phyloP scores from a whole-genome alignment of 2,113 vertebrate species.

The Epinephelus cyanopodus region DNA sequence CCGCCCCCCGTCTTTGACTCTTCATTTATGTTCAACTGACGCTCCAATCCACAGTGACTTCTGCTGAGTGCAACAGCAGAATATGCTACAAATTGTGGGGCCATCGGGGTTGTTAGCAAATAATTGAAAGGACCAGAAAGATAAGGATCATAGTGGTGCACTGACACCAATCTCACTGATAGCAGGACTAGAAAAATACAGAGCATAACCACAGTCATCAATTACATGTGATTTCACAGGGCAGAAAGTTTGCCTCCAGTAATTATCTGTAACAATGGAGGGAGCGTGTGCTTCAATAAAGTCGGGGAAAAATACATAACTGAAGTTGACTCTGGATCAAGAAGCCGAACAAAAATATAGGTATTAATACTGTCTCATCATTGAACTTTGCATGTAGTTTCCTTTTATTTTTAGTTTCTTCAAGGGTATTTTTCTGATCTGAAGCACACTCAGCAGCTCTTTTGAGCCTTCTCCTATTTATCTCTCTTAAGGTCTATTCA shows the following conservation, averaged over 20 bases:
- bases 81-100: constrained; percentile 46
- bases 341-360: background rate
- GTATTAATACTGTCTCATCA: background rate
- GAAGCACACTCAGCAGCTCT: background rate
- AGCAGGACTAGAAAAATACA: background rate
- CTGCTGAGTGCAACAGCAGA: constrained; percentile 10
- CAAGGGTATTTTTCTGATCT: background rate
- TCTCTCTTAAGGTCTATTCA: background rate
- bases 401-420: background rate
- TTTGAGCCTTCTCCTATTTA: background rate
- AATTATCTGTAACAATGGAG: accelerated
- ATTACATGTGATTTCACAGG: constrained; percentile 19
- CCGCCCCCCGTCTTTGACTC: constrained; percentile 52
- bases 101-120: constrained; percentile 24
- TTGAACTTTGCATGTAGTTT: background rate
- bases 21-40: constrained; percentile 25
- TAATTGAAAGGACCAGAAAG: constrained; percentile 41
- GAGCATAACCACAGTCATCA: background rate
- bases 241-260: background rate
- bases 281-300: background rate
- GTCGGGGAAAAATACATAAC: background rate
- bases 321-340: background rate
- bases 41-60: constrained; percentile 7
- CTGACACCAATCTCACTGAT: constrained; percentile 52
- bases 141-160: constrained; percentile 31